Conservation (phyloP, 2,113 vertebrate species). For the Pachypanchax playfairii region DNA sequence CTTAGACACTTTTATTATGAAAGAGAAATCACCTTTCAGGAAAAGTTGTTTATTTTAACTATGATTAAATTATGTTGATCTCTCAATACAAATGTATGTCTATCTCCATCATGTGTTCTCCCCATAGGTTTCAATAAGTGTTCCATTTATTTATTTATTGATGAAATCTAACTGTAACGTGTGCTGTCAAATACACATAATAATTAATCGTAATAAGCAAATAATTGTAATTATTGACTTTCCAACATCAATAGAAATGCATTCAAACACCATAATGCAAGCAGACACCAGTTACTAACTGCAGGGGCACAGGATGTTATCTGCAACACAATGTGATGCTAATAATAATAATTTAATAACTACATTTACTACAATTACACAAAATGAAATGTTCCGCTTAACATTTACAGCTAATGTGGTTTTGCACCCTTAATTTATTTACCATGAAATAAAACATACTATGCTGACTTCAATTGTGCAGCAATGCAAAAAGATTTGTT, state of each 20-base stretch:
- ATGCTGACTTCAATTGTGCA: not conserved
- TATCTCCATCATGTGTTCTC: too few relatives aligned
- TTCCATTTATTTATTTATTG: too few relatives aligned
- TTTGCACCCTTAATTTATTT: not conserved
- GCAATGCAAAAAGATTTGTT: not conserved
- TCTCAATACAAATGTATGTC: too few relatives aligned
- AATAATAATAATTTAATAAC: not conserved
- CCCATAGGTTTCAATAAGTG: too few relatives aligned
- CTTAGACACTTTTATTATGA: too few relatives aligned
- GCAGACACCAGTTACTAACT: not conserved
- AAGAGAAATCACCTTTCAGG: too few relatives aligned
- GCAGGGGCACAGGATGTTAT: not conserved
- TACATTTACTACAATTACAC: not conserved
- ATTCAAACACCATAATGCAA: not conserved
- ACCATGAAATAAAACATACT: not conserved
- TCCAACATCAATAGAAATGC: not conserved
- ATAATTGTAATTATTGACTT: not conserved
- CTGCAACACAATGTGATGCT: not conserved
- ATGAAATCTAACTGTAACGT: not conserved
- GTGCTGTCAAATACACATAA: not conserved
- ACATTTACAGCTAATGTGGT: not conserved
- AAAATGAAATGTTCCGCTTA: accelerated
- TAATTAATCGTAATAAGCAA: not conserved
- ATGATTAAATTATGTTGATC: too few relatives aligned
- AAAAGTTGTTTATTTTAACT: too few relatives aligned